phyloP scores from a whole-genome alignment of 2,797 vertebrate genomes.

The Phataginus tricuspis region DNA sequence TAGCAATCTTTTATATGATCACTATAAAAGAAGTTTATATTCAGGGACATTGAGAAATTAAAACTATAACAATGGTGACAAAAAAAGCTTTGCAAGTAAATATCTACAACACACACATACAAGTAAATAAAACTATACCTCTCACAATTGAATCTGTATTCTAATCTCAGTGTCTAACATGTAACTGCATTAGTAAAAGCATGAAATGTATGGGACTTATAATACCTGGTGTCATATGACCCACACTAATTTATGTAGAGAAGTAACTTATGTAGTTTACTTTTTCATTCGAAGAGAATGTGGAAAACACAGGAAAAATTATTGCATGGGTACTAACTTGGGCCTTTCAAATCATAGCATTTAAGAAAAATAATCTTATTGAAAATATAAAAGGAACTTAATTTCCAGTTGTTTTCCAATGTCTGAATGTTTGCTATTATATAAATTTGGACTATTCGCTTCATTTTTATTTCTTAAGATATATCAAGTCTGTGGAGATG shows the following conservation, averaged over 20 bases:
- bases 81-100: background rate
- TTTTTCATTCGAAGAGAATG: background rate
- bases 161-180: background rate
- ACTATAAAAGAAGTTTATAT: conserved; percentile 17
- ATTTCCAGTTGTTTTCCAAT: background rate
- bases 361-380: conserved; percentile 3
- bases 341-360: background rate
- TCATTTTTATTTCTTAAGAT: conserved; percentile 20
- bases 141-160: background rate
- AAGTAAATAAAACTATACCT: background rate
- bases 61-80: background rate
- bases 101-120: background rate
- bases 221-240: background rate
- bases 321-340: background rate
- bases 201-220: background rate
- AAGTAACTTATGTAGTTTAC: background rate
- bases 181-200: background rate
- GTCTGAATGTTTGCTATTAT: background rate
- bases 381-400: background rate
- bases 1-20: background rate
- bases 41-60: background rate
- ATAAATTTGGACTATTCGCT: background rate
- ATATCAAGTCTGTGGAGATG: background rate
- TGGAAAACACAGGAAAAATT: background rate
- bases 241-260: background rate